Conservation (phyloP, 2,888 invertebrate genomes). For the Pteria penguin region DNA sequence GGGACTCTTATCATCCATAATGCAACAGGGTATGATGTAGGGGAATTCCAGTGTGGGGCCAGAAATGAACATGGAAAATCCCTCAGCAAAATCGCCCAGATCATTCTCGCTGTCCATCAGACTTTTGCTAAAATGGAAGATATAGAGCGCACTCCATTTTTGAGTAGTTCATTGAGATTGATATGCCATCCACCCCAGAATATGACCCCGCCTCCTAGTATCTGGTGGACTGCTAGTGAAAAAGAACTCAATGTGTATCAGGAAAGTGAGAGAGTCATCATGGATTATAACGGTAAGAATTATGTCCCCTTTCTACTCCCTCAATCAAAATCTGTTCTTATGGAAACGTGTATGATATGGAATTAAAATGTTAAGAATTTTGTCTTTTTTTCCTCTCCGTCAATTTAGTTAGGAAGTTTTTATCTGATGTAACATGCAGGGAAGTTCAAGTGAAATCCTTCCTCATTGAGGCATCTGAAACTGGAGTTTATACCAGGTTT, state of each 20-base stretch:
- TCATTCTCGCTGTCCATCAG: slow-evolving; percentile 33
- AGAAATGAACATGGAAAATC: slow-evolving; percentile 96
- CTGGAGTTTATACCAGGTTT: no score
- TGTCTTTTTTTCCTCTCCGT: no score
- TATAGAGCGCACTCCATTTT: not conserved
- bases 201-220: slow-evolving; percentile 81
- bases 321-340: no score
- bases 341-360: no score
- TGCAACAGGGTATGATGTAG: slow-evolving; percentile 85
- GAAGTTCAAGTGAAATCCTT: no score
- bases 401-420: no score
- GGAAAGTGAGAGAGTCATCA: slow-evolving; percentile 90
- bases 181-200: slow-evolving; percentile 92
- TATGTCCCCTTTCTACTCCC: no score
- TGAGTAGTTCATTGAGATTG: slow-evolving; percentile 92
- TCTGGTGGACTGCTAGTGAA: slow-evolving; percentile 88
- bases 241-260: slow-evolving; percentile 83
- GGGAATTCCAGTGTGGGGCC: slow-evolving; percentile 96
- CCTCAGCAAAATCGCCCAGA: slow-evolving; percentile 23
- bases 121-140: slow-evolving; percentile 46
- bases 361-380: no score
- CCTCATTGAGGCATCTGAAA: no score
- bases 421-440: no score
- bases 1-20: slow-evolving; percentile 31
- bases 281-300: slow-evolving; percentile 88